Conservation (phyloP, 2,113 vertebrate species). For the Tenebrosternarchus preto region DNA sequence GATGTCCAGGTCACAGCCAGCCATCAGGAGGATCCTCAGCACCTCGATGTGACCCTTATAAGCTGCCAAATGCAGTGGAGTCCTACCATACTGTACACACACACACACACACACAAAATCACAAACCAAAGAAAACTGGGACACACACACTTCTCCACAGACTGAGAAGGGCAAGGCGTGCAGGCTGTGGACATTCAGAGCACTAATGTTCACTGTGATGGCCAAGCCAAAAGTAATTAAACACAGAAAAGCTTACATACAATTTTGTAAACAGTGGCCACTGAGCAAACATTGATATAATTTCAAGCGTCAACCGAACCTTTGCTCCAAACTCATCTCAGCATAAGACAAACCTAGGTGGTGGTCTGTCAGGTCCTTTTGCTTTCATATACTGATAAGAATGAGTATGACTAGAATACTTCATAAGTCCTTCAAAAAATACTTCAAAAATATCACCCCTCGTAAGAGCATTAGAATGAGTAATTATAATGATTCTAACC, state of each 20-base stretch:
- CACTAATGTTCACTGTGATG: neutral
- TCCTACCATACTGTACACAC: conserved; percentile 86
- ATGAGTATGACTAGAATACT: neutral
- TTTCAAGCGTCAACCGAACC: conserved; percentile 27
- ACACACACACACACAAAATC: conserved; percentile 59
- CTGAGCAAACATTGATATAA: conserved; percentile 61
- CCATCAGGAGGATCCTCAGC: conserved; percentile 89
- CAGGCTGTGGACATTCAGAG: no score
- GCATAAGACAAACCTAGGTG: neutral
- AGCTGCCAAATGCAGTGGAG: conserved; percentile 91
- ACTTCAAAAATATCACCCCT: neutral
- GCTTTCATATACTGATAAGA: neutral
- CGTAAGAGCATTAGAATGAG: neutral
- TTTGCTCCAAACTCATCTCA: neutral
- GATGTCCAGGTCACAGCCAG: conserved; percentile 94
- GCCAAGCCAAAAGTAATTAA: conserved; percentile 7
- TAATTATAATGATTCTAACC: neutral
- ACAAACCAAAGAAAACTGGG: conserved; percentile 1
- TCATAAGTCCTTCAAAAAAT: no score
- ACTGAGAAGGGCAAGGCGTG: neutral
- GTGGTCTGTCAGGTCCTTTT: neutral
- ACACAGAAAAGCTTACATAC: neutral
- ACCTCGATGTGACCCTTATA: conserved; percentile 91
- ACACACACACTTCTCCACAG: neutral
- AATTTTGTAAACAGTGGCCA: conserved; percentile 44